Base-by-base conservation (phyloP, 2,113 vertebrate species). In the Poeciliopsis retropinna region DNA sequence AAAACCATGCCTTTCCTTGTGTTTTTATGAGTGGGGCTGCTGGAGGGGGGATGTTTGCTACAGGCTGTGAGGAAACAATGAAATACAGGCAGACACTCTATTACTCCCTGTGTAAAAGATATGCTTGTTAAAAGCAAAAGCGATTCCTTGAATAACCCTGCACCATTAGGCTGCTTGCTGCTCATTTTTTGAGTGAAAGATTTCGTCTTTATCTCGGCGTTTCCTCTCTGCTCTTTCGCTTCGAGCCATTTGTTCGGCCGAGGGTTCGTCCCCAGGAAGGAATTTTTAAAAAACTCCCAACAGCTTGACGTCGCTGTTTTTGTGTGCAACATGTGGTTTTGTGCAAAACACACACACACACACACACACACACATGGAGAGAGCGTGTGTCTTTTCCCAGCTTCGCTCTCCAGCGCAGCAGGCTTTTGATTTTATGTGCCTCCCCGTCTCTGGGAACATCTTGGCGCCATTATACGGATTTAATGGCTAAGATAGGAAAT, bases 401-500 rank as follows among this genome's bases (percentile, higher is more conserved):
- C 74, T 80, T 76, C 73, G 66, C 76, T 73, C 70, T 64, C 70
- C 31, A 84, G 76, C 76, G 29, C 82, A 90, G 88, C 80, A 65
- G 85, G 82, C 76, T 65, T 83, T 62, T 68, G 44, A 66, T 84
- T 85, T 89, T 84, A 87, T 82, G 65, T 3, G 75, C 66, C 79
- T 80, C 65, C 63, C 75, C 79, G 85, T 88, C 75, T 89, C 72
- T 44, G 78, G 79, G 82, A 92, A 92, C 90, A 92, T 91, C 87
- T 90, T 93, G 93, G 89, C 74, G 51, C 80, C 82, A 88, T 90
- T 91, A 89, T 84, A 84, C 44, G 76, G 85, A 19, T 91, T 93
- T 91, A 91, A 92, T 90, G 78, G 76, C 79, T 78, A 19, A 84
- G 92, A 92, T 90, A 88, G 92, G 65, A 81, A 92, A 93, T 92